Evolutionary conservation across 2,797 vertebrate genomes (phyloP).

Genomic region (Notamacropus eugenii): DNA sequence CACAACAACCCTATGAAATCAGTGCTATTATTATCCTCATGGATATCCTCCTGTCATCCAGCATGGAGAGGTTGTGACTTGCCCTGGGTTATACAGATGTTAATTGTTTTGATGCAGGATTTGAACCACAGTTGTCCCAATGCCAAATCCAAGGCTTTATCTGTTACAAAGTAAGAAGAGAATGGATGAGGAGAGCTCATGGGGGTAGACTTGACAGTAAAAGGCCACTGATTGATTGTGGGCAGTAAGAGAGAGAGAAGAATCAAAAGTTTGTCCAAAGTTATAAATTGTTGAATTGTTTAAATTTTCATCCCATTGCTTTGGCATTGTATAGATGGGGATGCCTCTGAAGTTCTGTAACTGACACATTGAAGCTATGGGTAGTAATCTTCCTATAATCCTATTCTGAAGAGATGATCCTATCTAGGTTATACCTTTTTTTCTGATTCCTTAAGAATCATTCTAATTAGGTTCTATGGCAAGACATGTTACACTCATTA

Average conservation of each 20-base stretch:
- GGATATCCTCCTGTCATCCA: no score
- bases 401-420: neutral
- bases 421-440: neutral
- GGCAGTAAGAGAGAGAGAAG: neutral
- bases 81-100: neutral
- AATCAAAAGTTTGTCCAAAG: neutral
- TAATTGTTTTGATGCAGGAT: neutral
- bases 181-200: neutral
- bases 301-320: neutral
- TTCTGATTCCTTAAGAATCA: slow-evolving; percentile 22
- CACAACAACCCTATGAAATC: neutral
- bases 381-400: slow-evolving; percentile 4
- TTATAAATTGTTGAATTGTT: neutral
- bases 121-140: neutral
- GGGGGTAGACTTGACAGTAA: neutral
- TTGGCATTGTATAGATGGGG: neutral
- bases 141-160: neutral
- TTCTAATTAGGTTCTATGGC: slow-evolving; percentile 9
- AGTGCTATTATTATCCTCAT: neutral
- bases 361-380: slow-evolving; percentile 1
- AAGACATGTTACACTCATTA: slow-evolving; percentile 15
- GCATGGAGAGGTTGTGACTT: neutral
- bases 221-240: neutral
- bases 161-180: neutral
- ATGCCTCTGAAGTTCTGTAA: neutral